Conservation (phyloP, 2,888 invertebrate species). For the Rhogogaster chlorosoma region DNA sequence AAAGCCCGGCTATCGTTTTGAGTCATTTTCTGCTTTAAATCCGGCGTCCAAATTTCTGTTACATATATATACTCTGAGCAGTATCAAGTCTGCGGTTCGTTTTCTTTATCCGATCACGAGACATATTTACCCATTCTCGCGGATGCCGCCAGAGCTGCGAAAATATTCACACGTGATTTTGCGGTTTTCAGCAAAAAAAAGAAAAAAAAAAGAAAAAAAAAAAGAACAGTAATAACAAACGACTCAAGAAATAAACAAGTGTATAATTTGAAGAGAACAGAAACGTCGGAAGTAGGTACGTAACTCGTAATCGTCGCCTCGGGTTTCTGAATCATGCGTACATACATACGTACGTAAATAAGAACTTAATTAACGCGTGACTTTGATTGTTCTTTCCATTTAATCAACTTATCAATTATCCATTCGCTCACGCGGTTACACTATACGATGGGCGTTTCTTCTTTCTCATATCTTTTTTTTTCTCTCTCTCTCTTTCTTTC, state of each 20-base stretch:
- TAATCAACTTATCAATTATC: background rate
- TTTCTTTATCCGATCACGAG: background rate
- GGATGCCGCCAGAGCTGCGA: no score
- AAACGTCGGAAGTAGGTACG: background rate
- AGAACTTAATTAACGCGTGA: background rate
- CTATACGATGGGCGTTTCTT: background rate
- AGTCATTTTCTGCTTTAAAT: no score
- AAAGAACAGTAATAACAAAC: no score
- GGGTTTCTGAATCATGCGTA: background rate
- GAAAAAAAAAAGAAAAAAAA: no score
- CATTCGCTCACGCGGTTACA: background rate
- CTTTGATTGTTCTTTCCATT: background rate
- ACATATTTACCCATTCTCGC: background rate
- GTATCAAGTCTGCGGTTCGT: no score
- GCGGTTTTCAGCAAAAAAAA: no score
- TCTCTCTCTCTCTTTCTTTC: background rate
- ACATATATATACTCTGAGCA: no score
- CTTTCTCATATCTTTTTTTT: background rate
- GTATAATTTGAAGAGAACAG: background rate
- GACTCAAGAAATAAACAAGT: background rate
- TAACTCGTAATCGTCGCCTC: background rate
- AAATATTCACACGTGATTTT: background rate
- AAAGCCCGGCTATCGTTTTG: no score
- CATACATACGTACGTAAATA: background rate
- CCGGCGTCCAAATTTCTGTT: no score